A percentile compares a stretch with the other conserved stretches of the same genome.
Conservation (phyloP, 2,888 invertebrate species). For the Hirtodrosophila cameraria region DNA sequence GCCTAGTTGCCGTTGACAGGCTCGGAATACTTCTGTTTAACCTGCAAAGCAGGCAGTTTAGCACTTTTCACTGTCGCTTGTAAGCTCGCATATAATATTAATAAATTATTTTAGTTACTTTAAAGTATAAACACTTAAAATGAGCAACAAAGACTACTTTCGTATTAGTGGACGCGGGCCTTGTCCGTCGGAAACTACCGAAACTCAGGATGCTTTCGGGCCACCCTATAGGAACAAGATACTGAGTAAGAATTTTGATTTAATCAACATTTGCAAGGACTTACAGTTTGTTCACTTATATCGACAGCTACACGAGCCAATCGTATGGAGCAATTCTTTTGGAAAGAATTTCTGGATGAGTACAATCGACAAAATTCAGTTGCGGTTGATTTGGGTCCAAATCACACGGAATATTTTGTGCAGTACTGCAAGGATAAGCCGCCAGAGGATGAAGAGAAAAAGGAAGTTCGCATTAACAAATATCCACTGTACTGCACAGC, state of each 20-base stretch:
- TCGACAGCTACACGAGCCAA: conserved; percentile 76
- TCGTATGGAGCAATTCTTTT: conserved; percentile 80
- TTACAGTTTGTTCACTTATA: no score
- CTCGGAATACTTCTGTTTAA: conserved; percentile 29
- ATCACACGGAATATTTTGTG: conserved; percentile 79
- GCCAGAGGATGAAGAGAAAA: conserved; percentile 58
- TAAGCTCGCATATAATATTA: conserved; percentile 24
- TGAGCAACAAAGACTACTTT: conserved; percentile 34
- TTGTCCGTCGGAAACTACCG: conserved; percentile 45
- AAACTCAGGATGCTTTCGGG: conserved; percentile 55
- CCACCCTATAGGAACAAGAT: conserved; percentile 72
- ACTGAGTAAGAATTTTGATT: conserved; percentile 56
- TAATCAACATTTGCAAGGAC: no score
- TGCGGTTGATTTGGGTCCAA: conserved; percentile 34
- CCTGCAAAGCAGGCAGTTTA: conserved; percentile 33
- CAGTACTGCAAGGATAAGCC: conserved; percentile 74
- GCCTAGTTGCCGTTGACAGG: conserved; percentile 47
- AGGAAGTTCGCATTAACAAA: conserved; percentile 67
- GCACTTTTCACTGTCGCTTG: conserved; percentile 14
- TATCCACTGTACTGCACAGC: conserved; percentile 81
- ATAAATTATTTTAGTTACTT: conserved; percentile 63
- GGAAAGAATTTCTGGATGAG: conserved; percentile 81
- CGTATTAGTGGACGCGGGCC: conserved; percentile 37
- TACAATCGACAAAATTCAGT: conserved; percentile 71
- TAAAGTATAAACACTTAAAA: conserved; percentile 8